Base-by-base conservation (phyloP, 2,113 vertebrate genomes). In the Otocyon megalotis region DNA sequence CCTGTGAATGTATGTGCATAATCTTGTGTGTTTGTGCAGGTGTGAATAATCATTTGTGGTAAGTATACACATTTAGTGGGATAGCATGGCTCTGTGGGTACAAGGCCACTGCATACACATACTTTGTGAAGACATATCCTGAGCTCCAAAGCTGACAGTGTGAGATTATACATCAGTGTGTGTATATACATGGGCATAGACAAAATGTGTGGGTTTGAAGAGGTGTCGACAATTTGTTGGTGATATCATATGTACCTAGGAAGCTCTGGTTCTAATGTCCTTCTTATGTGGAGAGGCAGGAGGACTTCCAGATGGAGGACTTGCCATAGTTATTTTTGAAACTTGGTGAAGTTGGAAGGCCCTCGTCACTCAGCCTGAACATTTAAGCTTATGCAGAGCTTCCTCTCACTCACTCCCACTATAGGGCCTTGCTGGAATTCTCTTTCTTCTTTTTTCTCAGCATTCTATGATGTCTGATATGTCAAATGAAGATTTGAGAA, bases 181-280 rank as follows among this genome's bases (percentile, higher is more conserved):
- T 7, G 43, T 43, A 6, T 14, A 16, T 9, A 30, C 14, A 60
- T 24, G 4, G 54, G 8, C 2, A 3, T 22, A 15, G 53, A 20
- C 7, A 67, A 60, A 10, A 1, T 17, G 50, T 24, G 1, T 85
- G 7, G 37, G 24, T 7, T 37, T 22, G 9, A 15, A 28, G 53
- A 60, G 19, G 24, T 58, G 8, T n/a, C 7, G 20, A 37, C 2
- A 35, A n/a, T 8, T 3, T 30, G 2, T 24, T 54, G 56, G 14
- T 37, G 9, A 2, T 26, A 77, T 1, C 22, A 4, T 81, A 8
- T n/a, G n/a, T 53, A 24, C 15, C 79, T 30, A 60, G 12, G 26
- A 14, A n/a, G 19, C 2, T 43, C 1, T 22, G 69, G 7, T 26
- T 83, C 8, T 3, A 28, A n/a, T 8, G 2, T 1, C 11, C 19